Evolutionary conservation across 2,113 vertebrate species (phyloP).

Genomic region (Empidonax alnorum): DNA sequence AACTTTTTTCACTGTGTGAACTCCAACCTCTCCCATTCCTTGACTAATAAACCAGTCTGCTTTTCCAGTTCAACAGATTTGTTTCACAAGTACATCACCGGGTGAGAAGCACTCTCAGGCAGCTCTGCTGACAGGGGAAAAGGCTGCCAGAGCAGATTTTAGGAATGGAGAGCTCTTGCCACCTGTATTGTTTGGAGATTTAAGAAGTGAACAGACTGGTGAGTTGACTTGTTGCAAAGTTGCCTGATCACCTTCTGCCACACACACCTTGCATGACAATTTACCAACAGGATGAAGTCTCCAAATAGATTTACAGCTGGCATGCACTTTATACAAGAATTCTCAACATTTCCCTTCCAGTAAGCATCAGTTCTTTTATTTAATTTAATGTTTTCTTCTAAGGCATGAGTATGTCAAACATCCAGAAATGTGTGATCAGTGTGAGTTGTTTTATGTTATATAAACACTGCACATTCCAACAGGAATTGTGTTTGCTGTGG

Average conservation of each 20-base stretch:
- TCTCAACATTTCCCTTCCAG: not conserved
- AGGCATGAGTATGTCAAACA: not conserved
- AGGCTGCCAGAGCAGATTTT: slow-evolving; percentile 18
- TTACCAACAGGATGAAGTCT: not conserved
- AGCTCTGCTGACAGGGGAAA: not conserved
- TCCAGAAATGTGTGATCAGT: not conserved
- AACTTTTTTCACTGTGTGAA: not conserved
- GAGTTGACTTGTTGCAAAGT: not conserved
- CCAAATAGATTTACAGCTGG: slow-evolving; percentile 7
- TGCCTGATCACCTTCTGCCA: slow-evolving; percentile 2
- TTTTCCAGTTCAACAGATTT: slow-evolving; percentile 8
- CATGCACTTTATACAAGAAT: not conserved
- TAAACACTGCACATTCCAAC: not conserved
- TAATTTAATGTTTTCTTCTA: not conserved
- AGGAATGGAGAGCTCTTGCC: not conserved
- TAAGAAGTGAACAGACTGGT: not conserved
- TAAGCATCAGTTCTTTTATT: not conserved
- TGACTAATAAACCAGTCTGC: not conserved
- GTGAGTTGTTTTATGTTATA: not conserved
- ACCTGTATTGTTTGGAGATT: not conserved
- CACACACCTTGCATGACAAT: not conserved
- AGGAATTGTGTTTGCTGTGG: not conserved
- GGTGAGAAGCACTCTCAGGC: not conserved
- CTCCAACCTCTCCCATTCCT: not conserved
- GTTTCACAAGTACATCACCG: not conserved